These are phyloP conservation scores for Cheilosia vulpina DNA, from an alignment of 2,888 invertebrate species.

Conservation along the genomic window DNA sequence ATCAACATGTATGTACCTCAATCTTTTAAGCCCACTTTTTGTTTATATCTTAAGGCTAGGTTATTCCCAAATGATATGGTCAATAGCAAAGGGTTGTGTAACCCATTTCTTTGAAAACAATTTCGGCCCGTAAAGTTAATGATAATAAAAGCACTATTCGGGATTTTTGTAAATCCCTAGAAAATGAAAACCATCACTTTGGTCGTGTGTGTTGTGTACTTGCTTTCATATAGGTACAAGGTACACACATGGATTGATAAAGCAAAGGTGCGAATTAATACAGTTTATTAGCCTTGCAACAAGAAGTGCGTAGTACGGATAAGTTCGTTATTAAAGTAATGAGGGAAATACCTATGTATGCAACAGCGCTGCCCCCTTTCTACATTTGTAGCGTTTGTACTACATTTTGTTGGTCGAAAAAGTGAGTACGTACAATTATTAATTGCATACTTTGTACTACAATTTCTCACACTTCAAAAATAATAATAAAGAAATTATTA, in stretches of 20 bases:
- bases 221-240: neutral
- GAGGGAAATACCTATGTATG: too few relatives aligned
- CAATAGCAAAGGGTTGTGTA: constrained; percentile 32
- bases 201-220: neutral
- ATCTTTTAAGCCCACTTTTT: constrained; percentile 68
- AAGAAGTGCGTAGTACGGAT: neutral
- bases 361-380: too few relatives aligned
- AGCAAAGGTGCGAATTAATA: constrained; percentile 27
- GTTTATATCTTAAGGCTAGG: constrained; percentile 53
- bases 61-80: constrained; percentile 58
- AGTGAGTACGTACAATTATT: too few relatives aligned
- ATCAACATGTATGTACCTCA: constrained; percentile 36
- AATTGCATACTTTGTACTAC: too few relatives aligned
- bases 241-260: neutral
- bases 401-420: too few relatives aligned
- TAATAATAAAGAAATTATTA: too few relatives aligned
- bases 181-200: constrained; percentile 69
- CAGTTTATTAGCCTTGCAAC: constrained; percentile 9
- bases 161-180: constrained; percentile 69
- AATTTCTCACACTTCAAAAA: too few relatives aligned
- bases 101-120: constrained; percentile 46
- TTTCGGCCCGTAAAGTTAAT: constrained; percentile 52
- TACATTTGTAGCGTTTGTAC: too few relatives aligned
- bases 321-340: too few relatives aligned
- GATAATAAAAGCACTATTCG: constrained; percentile 72